These are phyloP conservation scores for Pterophyllum scalare DNA, from an alignment of 2,113 vertebrate genomes.

Conservation along the genomic window DNA sequence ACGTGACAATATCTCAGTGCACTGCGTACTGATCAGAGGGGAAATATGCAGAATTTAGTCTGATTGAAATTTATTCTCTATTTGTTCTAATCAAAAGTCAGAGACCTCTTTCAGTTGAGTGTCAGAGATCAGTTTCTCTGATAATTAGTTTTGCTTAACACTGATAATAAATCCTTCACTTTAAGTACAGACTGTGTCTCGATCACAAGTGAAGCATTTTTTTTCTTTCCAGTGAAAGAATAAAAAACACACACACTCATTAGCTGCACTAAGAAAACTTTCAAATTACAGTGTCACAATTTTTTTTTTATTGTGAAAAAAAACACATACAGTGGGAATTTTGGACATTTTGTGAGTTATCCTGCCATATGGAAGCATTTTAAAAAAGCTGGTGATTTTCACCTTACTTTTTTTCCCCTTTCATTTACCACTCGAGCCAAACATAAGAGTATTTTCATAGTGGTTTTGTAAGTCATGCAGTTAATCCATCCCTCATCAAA, in stretches of 20 bases:
- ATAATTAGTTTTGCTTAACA: background rate
- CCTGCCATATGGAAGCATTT: slow-evolving; percentile 26
- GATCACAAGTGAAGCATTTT: background rate
- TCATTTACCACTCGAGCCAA: slow-evolving; percentile 1
- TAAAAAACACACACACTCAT: background rate
- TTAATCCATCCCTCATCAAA: slow-evolving; percentile 30
- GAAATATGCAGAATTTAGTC: too few relatives aligned
- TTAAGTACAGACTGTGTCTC: background rate
- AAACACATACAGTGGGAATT: background rate
- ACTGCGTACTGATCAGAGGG: too few relatives aligned
- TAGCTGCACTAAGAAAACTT: background rate
- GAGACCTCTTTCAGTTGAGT: background rate
- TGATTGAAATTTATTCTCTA: background rate
- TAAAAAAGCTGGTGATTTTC: background rate
- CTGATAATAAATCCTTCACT: background rate
- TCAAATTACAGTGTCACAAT: background rate
- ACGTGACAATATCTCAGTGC: too few relatives aligned
- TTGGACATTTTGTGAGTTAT: background rate
- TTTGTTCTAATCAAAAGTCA: background rate
- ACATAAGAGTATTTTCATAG: slow-evolving; percentile 12
- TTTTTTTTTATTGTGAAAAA: background rate
- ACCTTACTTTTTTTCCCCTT: background rate
- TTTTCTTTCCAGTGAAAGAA: rapidly evolving
- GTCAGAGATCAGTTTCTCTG: background rate
- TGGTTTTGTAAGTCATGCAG: slow-evolving; percentile 26